Conservation (phyloP, 1,140 invertebrate species). For the Orussus abietinus region DNA sequence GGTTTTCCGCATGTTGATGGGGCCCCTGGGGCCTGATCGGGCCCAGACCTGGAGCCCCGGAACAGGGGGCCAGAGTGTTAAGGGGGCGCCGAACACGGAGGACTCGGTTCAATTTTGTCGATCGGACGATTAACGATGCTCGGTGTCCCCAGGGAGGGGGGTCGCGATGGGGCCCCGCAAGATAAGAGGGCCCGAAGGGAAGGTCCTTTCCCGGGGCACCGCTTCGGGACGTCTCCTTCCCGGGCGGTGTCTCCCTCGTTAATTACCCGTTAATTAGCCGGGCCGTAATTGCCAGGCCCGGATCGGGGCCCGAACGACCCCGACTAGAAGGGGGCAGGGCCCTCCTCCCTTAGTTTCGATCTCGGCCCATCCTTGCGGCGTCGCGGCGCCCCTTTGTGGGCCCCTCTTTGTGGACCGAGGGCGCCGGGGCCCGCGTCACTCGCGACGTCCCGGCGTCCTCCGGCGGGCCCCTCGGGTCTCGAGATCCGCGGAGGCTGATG, state of each 20-base stretch:
- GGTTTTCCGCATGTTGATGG: background rate
- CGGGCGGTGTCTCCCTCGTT: slow-evolving; percentile 47
- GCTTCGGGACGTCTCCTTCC: slow-evolving; percentile 37
- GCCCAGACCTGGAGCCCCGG: slow-evolving; percentile 1
- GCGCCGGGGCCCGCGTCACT: no score
- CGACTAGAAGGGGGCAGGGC: slow-evolving; percentile 1
- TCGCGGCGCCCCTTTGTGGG: background rate
- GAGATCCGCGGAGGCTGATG: slow-evolving; percentile 50
- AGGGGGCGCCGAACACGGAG: slow-evolving; percentile 46
- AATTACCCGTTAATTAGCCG: slow-evolving; percentile 53
- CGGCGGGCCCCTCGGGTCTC: slow-evolving; percentile 29
- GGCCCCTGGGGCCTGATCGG: no score
- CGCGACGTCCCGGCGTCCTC: no score
- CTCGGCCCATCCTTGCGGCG: slow-evolving; percentile 10
- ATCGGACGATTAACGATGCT: slow-evolving; percentile 56
- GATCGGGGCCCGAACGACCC: slow-evolving; percentile 13
- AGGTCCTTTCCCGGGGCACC: slow-evolving; percentile 5
- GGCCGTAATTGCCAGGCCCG: slow-evolving; percentile 40
- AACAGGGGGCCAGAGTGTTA: slow-evolving; percentile 16
- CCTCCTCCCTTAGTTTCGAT: no score
- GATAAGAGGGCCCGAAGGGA: slow-evolving; percentile 4
- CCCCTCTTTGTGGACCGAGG: background rate
- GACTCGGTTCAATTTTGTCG: slow-evolving; percentile 53
- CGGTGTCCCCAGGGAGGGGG: slow-evolving; percentile 26
- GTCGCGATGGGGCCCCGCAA: slow-evolving; percentile 4